Evolutionary conservation across 2,113 vertebrate genomes (phyloP), one percentile per base, ranked within the genome.

Genomic region (Tupaia chinensis): DNA sequence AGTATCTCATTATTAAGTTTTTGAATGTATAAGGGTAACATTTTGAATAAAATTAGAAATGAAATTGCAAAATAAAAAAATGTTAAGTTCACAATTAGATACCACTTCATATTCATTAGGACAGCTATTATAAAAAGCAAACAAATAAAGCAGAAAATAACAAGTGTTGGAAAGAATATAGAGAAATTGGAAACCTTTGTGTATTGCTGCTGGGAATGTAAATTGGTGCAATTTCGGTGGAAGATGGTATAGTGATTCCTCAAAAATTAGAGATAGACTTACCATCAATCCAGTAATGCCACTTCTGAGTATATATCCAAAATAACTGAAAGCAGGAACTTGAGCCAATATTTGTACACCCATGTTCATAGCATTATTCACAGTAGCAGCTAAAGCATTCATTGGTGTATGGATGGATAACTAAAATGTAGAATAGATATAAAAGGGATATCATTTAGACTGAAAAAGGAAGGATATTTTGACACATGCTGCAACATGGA

Each of bases 1-100:
- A 97, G 91, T 98, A 97, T 82, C 92, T 98, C 92, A 89, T 15
- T 69, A 16, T 87, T 74, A 89, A 83, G 44, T 65, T 95, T 63
- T 95, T 93, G 32, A 85, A 94, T 94, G 63, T 94, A 9, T 96
- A 97, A 65, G 54, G 32, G 92, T 92, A 34, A 92, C n/a, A 94
- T n/a, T 95, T 88, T 87, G 96, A 98, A 87, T 27, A 58, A 88
- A 94, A 77, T 89, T 94, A 70, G 19, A 53, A 76, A 25, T 76
- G 69, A 76, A 94, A 74, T 95, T 97, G 7, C 44, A 81, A 96
- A 95, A 12, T 44, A 44, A 44, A 44, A 44, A 44, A 44, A 44
- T 44, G 44, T 44, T 44, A 44, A 44, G 44, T 44, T 94, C 58
- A 60, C 72, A 53, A 23, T 54, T 65, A 74, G 27, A 22, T 54